Conservation (phyloP, 1,140 invertebrate species). For the Papilio polytes region DNA sequence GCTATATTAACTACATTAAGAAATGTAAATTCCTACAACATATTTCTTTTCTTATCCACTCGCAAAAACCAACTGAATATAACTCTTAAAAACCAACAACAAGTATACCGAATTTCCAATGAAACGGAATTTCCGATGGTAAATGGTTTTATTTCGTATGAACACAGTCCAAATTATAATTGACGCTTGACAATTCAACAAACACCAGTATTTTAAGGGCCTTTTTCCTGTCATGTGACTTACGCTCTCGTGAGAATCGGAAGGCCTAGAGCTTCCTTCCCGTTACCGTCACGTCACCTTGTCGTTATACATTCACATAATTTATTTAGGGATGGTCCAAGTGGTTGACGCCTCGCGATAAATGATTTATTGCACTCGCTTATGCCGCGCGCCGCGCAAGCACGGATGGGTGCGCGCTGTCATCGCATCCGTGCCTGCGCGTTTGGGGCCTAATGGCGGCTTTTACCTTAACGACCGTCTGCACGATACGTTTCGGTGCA, state of each 20-base stretch:
- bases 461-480: no score
- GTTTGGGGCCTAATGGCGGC: not conserved
- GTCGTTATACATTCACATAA: not conserved
- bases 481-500: no score
- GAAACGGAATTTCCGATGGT: not conserved
- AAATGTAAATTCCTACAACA: not conserved
- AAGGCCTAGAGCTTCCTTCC: no score
- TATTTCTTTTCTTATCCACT: no score
- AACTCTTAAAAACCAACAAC: no score
- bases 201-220: not conserved
- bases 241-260: not conserved
- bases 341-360: not conserved
- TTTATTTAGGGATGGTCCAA: not conserved
- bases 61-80: not conserved
- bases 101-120: no score
- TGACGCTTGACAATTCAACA: conserved; percentile 9
- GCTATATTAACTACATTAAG: not conserved
- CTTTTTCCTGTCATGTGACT: not conserved
- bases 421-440: not conserved
- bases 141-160: not conserved
- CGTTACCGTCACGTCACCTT: not conserved
- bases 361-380: no score
- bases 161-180: conserved; percentile 12
- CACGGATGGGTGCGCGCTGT: no score
- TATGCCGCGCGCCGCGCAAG: no score